A percentile compares a stretch with the other conserved stretches of the same genome.
Conservation (phyloP, 1,140 invertebrate genomes). For the Bursaphelenchus mucronatus region DNA sequence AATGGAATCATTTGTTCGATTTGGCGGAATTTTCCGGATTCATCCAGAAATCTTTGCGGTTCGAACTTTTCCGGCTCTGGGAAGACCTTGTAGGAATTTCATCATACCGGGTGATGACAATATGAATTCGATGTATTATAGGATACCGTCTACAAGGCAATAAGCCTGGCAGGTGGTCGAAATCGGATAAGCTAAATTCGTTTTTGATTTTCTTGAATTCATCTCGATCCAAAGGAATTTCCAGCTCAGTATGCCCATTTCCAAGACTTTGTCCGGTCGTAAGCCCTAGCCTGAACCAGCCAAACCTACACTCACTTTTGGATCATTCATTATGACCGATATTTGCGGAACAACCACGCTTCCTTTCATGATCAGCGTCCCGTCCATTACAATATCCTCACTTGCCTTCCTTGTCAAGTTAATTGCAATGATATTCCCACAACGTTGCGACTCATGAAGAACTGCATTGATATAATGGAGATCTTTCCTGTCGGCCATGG, state of each 20-base stretch:
- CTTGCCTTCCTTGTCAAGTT: conserved; percentile 11
- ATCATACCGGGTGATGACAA: too few species aligned
- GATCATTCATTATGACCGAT: conserved; percentile 6
- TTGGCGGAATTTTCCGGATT: conserved; percentile 71
- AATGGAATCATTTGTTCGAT: conserved; percentile 84
- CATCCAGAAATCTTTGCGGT: conserved; percentile 74
- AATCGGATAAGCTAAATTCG: too few species aligned
- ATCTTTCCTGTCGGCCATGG: conserved; percentile 1
- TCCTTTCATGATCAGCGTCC: not conserved
- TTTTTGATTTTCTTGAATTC: too few species aligned
- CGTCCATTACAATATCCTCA: not conserved
- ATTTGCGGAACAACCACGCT: conserved; percentile 14
- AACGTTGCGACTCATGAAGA: conserved; percentile 8
- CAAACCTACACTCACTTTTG: conserved; percentile 32
- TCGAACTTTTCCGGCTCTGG: conserved; percentile 76
- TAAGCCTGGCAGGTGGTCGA: too few species aligned
- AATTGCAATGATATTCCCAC: conserved; percentile 4
- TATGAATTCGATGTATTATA: too few species aligned
- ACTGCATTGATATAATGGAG: conserved; percentile 20
- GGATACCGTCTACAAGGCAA: too few species aligned
- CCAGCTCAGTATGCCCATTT: too few species aligned
- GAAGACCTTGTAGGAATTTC: too few species aligned
- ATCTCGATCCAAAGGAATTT: too few species aligned
- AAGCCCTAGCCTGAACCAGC: too few species aligned
- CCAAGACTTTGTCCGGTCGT: too few species aligned